phyloP scores from a whole-genome alignment of 2,113 vertebrate species.

The Enhydra lutris region DNA sequence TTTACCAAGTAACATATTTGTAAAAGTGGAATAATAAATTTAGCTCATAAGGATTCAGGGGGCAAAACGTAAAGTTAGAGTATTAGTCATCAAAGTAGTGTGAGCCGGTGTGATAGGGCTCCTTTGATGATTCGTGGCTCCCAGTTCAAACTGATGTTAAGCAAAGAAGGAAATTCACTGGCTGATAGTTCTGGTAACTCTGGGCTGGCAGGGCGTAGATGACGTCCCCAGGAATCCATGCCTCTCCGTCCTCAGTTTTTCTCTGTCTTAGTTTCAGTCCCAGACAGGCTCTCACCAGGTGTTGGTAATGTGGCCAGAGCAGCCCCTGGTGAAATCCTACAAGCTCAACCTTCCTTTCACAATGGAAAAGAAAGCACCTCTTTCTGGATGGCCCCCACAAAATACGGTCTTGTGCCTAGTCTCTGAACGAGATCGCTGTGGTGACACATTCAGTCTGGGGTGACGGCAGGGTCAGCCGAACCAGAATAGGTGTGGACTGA shows the following conservation, averaged over 20 bases:
- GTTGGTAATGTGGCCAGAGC: neutral
- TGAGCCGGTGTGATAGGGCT: neutral
- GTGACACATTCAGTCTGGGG: neutral
- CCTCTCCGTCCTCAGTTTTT: neutral
- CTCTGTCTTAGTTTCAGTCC: neutral
- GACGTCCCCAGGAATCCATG: neutral
- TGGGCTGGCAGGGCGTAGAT: too few relatives aligned
- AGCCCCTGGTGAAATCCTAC: neutral
- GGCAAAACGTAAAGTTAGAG: neutral
- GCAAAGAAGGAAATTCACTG: neutral
- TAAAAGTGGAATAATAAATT: constrained; percentile 2
- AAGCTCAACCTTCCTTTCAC: neutral
- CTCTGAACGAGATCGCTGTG: neutral
- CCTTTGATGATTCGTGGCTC: neutral
- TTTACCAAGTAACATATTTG: neutral
- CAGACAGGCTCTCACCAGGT: neutral
- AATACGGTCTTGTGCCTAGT: neutral
- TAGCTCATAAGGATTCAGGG: neutral
- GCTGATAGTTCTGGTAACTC: neutral
- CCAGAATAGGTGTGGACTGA: neutral
- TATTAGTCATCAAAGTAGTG: neutral
- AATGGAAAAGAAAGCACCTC: neutral
- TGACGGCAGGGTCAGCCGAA: neutral
- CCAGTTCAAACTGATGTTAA: neutral
- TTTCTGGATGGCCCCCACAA: neutral